Percentiles rank a stretch among this genome's conserved stretches.
These are phyloP conservation scores for Amazona ochrocephala DNA, from an alignment of 2,797 vertebrate genomes.

Conservation along the genomic window DNA sequence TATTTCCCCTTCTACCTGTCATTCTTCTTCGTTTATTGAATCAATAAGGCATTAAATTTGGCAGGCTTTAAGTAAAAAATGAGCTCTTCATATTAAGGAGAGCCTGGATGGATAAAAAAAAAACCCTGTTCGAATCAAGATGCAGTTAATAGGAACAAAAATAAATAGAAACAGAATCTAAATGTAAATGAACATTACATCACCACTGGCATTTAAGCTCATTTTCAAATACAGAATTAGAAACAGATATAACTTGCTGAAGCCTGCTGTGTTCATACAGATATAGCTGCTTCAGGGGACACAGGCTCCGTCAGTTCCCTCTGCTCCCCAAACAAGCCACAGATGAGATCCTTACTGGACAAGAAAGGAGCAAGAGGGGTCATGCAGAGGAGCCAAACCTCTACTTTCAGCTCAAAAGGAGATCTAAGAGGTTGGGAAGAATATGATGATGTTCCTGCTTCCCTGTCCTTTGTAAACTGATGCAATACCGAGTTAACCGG, in stretches of 20 bases:
- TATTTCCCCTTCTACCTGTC: slow-evolving; percentile 48
- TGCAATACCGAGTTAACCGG: not conserved
- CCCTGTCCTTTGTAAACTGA: not conserved
- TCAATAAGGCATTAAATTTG: slow-evolving; percentile 18
- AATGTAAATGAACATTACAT: slow-evolving; percentile 59
- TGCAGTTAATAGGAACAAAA: slow-evolving; percentile 46
- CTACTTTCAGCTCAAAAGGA: not conserved
- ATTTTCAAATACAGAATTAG: slow-evolving; percentile 21
- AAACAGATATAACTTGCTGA: not conserved
- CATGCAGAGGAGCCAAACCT: not conserved
- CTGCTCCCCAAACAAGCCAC: not conserved
- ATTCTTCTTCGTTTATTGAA: slow-evolving; percentile 3
- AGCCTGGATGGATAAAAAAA: not conserved
- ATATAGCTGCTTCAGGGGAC: not conserved
- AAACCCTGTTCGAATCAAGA: not conserved
- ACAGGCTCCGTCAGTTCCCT: not conserved
- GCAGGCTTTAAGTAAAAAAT: slow-evolving; percentile 39
- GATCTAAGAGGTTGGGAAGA: not conserved
- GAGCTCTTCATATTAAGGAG: slow-evolving; percentile 10
- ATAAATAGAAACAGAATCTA: slow-evolving; percentile 53
- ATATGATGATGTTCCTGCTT: not conserved
- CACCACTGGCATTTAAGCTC: slow-evolving; percentile 46
- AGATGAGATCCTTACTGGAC: not conserved
- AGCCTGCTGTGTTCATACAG: not conserved
- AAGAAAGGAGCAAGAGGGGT: not conserved